Base-by-base conservation (phyloP, 2,113 vertebrate genomes). In the Arvicanthis niloticus region DNA sequence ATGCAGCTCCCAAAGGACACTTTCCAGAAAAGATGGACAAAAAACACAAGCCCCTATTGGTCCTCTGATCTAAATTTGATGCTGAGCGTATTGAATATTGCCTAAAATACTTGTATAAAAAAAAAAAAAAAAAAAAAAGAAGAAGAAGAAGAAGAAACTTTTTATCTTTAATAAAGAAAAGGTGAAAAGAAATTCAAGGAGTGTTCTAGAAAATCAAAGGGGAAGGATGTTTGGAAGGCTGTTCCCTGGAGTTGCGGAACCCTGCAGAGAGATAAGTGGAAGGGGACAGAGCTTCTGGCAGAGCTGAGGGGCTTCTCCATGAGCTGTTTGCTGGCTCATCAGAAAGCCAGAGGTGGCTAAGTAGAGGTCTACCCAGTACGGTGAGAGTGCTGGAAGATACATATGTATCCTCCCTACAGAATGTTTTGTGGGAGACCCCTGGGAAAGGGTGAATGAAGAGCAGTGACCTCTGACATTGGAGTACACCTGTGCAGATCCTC, bases 161-260 rank as follows among this genome's bases (percentile, higher is more conserved):
- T 91, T 67, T 40, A 40, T 76, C 72, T 0, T 26, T 68, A 86
- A 37, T 73, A 12, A 51, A 80, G 42, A 92, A 76, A 45, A 37
- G 10, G 65, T 73, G 53, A 80, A 93, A 76, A 91, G 62, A 72
- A 65, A 53, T 70, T 80, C 60, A 73, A 80, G 58, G 86, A 76
- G 16, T 51, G 48, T 42, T 65, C 26, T 34, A 31, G 86, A 82
- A 72, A 84, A 60, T 6, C 7, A 76, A 58, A 51, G 65, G 48
- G 80, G 58, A 24, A 22, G 31, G 34, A 7, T 24, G 70, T 91
- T 73, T 26, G 42, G 31, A 58, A 76, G 70, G 10, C 65, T 31
- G 7, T 29, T n/a, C 19, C 0, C 73, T 1, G 21, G 24, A 58
- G 24, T 22, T 2, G 0, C 31, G n/a, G 85, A 56, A 58, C 60